Evolutionary conservation across 35 echinoderm and acorn worm genomes (phyloP), one percentile per base, ranked within the genome.

Genomic region (Apostichopus japonicus): DNA sequence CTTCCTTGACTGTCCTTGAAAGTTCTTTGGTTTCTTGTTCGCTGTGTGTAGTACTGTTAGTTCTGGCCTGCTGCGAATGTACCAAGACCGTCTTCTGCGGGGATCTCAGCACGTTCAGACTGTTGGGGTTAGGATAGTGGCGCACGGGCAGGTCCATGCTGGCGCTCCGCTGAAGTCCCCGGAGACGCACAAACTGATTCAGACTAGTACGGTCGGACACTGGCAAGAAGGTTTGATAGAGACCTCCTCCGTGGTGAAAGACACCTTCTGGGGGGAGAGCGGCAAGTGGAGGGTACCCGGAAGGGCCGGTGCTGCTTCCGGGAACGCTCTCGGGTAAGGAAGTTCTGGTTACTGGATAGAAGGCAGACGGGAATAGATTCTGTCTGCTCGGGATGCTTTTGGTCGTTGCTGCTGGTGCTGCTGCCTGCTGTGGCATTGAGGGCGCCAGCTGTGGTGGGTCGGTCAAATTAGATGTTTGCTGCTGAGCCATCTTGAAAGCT

Each of bases 1-100:
- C 96, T 87, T 98, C 96, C 53, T 94, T 92, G 5, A 98, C 96
- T n/a, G 87, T 94, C 58, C 62, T 93, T 5, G 96, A 98, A 24
- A 92, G 92, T 92, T 98, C 96, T 17, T 79, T 77, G 53, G 90
- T 52, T 79, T 91, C 90, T 54, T 91, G 90, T 9, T 59, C 71
- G 16, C 71, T 67, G 19, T 91, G 90, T 53, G 9, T 53, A 77
- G 54, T 59, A 25, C 83, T 87, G 56, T 22, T 61, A 19, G 27
- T 89, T 21, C 61, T 67, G 61, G 19, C 17, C 24, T 58, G 53
- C 15, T 54, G 7, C 17, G 59, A 22, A 8, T 59, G 57, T n/a
- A 90, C 21, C 23, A 55, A 5, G 3, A 77, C 24, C 9, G 79
- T 59, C 44, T 77, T 94, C 57, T 79, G 57, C 22, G 87, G 21